Conservation (phyloP, 2,797 vertebrate species). For the Micrastur ruficollis region DNA sequence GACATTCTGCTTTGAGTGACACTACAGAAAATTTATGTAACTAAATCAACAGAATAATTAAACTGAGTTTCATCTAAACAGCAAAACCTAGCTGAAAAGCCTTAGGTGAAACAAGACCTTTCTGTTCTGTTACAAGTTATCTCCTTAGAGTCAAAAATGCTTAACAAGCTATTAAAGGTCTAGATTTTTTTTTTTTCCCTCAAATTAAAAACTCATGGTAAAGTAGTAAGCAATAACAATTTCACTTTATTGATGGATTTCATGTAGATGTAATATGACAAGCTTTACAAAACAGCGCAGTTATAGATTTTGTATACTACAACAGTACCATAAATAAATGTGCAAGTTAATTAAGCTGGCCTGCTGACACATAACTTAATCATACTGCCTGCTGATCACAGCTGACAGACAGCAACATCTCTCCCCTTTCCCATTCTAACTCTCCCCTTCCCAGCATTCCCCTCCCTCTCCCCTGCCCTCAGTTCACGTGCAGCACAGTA, state of each 20-base stretch:
- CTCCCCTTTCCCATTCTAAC: neutral
- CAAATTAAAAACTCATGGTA: neutral
- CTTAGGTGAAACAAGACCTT: neutral
- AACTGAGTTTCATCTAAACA: neutral
- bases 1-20: neutral
- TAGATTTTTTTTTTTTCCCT: neutral
- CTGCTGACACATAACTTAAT: fast-evolving
- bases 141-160: neutral
- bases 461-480: neutral
- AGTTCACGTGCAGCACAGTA: neutral
- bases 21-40: neutral
- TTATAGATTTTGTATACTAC: neutral
- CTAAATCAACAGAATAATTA: neutral
- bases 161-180: neutral
- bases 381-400: neutral
- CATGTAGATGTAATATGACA: neutral
- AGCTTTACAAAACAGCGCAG: neutral
- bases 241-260: neutral
- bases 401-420: neutral
- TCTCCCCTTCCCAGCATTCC: fast-evolving
- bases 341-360: neutral
- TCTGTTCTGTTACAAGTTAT: neutral
- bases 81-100: neutral
- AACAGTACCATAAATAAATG: neutral
- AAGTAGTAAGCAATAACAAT: neutral